These are phyloP conservation scores for Parelbella ahira DNA, from an alignment of 2,888 invertebrate species.

Conservation along the genomic window DNA sequence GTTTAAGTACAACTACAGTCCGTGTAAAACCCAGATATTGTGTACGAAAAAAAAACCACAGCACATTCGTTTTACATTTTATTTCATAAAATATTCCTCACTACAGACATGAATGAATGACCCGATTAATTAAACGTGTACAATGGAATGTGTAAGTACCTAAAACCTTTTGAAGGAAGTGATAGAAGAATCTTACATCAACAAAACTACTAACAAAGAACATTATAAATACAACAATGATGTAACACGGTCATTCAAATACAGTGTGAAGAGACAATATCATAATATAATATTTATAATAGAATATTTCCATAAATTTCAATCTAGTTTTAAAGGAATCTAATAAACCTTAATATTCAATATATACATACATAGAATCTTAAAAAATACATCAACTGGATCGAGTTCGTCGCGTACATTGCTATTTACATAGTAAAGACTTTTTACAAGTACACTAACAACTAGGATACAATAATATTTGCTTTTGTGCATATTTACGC, in stretches of 20 bases:
- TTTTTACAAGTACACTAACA: constrained; percentile 27
- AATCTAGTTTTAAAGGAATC: constrained; percentile 34
- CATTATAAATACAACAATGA: constrained; percentile 31
- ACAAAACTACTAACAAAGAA: constrained; percentile 37
- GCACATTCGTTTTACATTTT: constrained; percentile 35
- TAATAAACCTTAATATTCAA: constrained; percentile 39
- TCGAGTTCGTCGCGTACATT: constrained; percentile 51
- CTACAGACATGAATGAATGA: constrained; percentile 51
- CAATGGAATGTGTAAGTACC: constrained; percentile 62
- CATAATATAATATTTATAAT: constrained; percentile 11
- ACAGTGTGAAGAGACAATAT: constrained; percentile 21
- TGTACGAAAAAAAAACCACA: too few species aligned
- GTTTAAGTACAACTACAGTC: too few species aligned
- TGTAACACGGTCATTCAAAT: constrained; percentile 32
- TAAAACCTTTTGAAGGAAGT: constrained; percentile 28
- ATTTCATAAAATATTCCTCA: constrained; percentile 48
- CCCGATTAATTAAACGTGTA: constrained; percentile 39
- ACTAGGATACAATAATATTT: constrained; percentile 17
- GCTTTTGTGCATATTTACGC: constrained; percentile 31
- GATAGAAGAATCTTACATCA: constrained; percentile 23
- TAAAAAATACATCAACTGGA: constrained; percentile 55
- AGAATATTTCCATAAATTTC: constrained; percentile 50
- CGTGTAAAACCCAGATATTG: too few species aligned
- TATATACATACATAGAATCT: constrained; percentile 58
- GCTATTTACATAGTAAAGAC: constrained; percentile 46